Conservation (phyloP, 2,113 vertebrate species). For the Anoplopoma fimbria region DNA sequence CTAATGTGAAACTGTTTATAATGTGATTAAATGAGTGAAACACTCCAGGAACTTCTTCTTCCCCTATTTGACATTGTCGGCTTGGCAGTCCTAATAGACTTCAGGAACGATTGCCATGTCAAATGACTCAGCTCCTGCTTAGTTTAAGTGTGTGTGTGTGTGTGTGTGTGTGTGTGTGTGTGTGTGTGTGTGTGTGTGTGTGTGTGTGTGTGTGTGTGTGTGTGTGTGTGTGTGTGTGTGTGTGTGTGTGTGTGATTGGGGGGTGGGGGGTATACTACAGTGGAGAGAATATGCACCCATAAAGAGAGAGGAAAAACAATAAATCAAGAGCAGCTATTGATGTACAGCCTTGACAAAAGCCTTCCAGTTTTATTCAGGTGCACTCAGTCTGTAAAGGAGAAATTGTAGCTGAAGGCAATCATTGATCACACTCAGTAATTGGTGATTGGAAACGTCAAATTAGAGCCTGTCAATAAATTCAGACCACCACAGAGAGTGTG, state of each 20-base stretch:
- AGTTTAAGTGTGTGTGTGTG: constrained; percentile 16
- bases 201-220: constrained; percentile 6
- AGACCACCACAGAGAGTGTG: constrained; percentile 2
- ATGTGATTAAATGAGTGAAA: constrained; percentile 25
- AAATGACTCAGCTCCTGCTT: constrained; percentile 63
- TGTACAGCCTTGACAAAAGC: constrained; percentile 43
- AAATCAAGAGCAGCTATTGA: constrained; percentile 67
- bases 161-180: neutral
- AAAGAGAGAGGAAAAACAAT: constrained; percentile 43
- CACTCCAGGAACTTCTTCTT: constrained; percentile 21
- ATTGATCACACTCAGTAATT: constrained; percentile 62
- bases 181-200: constrained; percentile 4
- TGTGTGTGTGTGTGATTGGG: neutral
- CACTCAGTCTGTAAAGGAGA: constrained; percentile 29
- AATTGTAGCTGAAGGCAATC: constrained; percentile 32
- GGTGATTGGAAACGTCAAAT: constrained; percentile 55
- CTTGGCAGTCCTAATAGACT: constrained; percentile 57
- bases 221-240: constrained; percentile 1
- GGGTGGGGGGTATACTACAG: constrained; percentile 41
- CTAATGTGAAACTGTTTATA: constrained; percentile 16
- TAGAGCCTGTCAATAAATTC: constrained; percentile 19
- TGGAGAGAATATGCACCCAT: constrained; percentile 31
- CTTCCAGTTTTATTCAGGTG: constrained; percentile 46
- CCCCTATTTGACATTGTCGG: constrained; percentile 57
- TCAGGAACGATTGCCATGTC: constrained; percentile 46